Evolutionary conservation across 2,888 invertebrate species (phyloP).

Genomic region (Ceramica pisi): DNA sequence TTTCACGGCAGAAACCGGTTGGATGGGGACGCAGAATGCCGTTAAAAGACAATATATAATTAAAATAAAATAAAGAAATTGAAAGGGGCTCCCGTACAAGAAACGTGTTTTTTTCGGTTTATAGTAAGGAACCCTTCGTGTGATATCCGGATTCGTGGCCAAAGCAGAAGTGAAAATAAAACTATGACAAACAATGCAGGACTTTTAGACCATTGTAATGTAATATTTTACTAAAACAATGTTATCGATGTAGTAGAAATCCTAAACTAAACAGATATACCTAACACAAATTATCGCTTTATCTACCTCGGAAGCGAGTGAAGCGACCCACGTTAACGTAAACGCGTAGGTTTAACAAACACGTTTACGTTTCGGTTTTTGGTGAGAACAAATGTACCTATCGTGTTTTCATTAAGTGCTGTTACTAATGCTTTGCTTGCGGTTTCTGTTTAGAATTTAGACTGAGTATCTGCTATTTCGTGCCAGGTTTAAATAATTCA

Average conservation of each 20-base stretch:
- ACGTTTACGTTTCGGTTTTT: conserved; percentile 38
- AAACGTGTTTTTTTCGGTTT: too few relatives aligned
- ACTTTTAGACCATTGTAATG: neutral
- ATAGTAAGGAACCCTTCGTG: too few relatives aligned
- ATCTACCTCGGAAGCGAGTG: conserved; percentile 41
- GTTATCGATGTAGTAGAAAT: conserved; percentile 26
- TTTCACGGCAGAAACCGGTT: too few relatives aligned
- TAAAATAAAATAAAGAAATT: too few relatives aligned
- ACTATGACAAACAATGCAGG: neutral
- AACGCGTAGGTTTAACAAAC: conserved; percentile 37
- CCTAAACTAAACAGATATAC: neutral
- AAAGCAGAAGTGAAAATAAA: neutral
- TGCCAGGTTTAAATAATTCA: conserved; percentile 30
- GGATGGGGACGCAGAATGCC: too few relatives aligned
- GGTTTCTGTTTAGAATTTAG: conserved; percentile 15
- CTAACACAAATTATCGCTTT: conserved; percentile 31
- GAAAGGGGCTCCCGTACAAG: too few relatives aligned
- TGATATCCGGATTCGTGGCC: too few relatives aligned
- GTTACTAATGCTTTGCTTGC: conserved; percentile 10
- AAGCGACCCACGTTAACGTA: conserved; percentile 50
- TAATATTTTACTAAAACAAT: conserved; percentile 12
- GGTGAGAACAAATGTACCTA: conserved; percentile 23
- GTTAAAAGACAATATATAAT: too few relatives aligned
- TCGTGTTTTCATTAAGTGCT: conserved; percentile 32
- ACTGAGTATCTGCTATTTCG: conserved; percentile 9